phyloP scores from a whole-genome alignment of 1,140 invertebrate species.

The Anadara kagoshimensis region DNA sequence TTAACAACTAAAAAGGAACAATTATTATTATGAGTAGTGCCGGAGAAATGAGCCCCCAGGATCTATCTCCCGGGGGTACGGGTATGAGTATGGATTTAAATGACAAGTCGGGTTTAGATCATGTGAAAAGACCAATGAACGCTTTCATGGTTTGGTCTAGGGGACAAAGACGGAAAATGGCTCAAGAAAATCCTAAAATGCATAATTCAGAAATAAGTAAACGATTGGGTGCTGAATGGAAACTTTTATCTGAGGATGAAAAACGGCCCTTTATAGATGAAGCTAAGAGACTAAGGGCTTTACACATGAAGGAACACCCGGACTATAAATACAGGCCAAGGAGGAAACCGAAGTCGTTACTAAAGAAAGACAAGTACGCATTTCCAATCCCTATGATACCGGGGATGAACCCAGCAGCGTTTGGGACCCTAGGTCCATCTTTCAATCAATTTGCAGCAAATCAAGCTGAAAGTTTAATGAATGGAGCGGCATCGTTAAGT shows the following conservation, averaged over 20 bases:
- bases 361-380: slow-evolving; percentile 95
- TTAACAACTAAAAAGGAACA: neutral
- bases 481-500: slow-evolving; percentile 36
- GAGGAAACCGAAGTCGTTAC: slow-evolving; percentile 85
- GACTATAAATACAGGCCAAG: slow-evolving; percentile 95
- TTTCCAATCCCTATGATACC: slow-evolving; percentile 91
- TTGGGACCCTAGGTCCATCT: slow-evolving; percentile 73
- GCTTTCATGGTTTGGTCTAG: slow-evolving; percentile 93
- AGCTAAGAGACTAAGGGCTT: slow-evolving; percentile 95
- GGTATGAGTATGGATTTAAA: slow-evolving; percentile 20
- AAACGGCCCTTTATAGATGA: slow-evolving; percentile 99
- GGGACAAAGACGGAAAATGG: slow-evolving; percentile 82
- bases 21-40: slow-evolving; percentile 21
- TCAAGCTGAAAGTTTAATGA: slow-evolving; percentile 41
- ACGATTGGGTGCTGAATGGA: slow-evolving; percentile 95
- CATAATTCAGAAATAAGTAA: slow-evolving; percentile 98
- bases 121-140: slow-evolving; percentile 99
- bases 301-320: slow-evolving; percentile 99
- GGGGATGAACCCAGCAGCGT: slow-evolving; percentile 80
- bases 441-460: slow-evolving; percentile 73
- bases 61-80: slow-evolving; percentile 27
- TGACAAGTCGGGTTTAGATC: slow-evolving; percentile 58
- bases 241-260: slow-evolving; percentile 92
- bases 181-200: slow-evolving; percentile 97
- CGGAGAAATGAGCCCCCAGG: slow-evolving; percentile 37